Percentiles rank a stretch among this genome's conserved stretches.
Evolutionary conservation across 2,113 vertebrate genomes (phyloP).

Genomic region (Rhinichthys klamathensis): DNA sequence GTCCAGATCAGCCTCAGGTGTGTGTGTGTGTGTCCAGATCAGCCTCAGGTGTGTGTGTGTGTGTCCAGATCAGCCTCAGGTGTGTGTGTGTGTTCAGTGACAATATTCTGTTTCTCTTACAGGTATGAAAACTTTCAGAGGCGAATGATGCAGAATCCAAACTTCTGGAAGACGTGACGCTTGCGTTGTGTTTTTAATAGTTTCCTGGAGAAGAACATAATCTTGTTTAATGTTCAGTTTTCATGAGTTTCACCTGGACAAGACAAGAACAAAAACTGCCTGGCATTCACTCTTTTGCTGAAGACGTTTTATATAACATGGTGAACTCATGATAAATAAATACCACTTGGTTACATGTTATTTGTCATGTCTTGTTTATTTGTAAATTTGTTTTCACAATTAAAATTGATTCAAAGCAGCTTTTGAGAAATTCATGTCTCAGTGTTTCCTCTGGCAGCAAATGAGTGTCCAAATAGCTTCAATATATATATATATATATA

Average conservation of each 20-base stretch:
- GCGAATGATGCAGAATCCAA: slow-evolving; percentile 90
- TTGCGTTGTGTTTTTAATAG: neutral
- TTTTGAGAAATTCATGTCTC: neutral
- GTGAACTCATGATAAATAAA: neutral
- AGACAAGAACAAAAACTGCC: neutral
- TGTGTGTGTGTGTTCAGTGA: neutral
- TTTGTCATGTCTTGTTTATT: neutral
- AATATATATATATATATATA: too few species aligned
- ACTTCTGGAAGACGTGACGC: slow-evolving; percentile 89
- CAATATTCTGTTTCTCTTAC: neutral
- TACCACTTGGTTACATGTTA: neutral
- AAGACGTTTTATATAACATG: neutral
- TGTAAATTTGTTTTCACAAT: too few species aligned
- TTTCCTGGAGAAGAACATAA: neutral
- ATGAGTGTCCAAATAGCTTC: neutral
- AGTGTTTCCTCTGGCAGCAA: neutral
- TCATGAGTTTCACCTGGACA: neutral
- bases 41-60: neutral
- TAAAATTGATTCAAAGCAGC: neutral
- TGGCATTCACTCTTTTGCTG: neutral
- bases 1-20: too few species aligned
- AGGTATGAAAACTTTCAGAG: slow-evolving; percentile 98
- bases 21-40: neutral
- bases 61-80: neutral
- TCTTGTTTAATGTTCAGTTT: neutral